Evolutionary conservation across 2,113 vertebrate genomes (phyloP).

Genomic region (Apodemus sylvaticus): DNA sequence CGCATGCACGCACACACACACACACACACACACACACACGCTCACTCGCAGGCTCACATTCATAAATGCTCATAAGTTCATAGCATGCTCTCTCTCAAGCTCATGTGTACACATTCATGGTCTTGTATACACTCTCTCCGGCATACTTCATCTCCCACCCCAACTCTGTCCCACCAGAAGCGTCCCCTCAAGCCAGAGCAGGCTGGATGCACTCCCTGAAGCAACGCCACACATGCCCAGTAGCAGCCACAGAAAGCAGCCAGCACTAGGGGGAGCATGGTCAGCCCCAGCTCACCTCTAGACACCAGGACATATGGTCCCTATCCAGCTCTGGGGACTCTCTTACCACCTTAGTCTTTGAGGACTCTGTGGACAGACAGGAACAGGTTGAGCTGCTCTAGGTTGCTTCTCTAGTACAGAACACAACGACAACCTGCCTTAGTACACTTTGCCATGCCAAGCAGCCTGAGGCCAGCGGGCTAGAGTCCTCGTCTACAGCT

Average conservation of each 20-base stretch:
- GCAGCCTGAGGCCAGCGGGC: not conserved
- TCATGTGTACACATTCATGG: no score
- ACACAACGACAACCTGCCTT: fast-evolving
- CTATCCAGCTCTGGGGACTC: not conserved
- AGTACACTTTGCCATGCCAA: not conserved
- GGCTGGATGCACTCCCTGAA: fast-evolving
- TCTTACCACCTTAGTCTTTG: not conserved
- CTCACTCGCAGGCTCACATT: not conserved
- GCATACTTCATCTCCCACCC: not conserved
- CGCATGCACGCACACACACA: no score
- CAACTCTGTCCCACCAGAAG: not conserved
- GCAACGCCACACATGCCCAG: not conserved
- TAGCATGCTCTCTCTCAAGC: not conserved
- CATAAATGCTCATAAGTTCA: not conserved
- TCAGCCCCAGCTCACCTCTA: not conserved
- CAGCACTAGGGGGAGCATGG: no score
- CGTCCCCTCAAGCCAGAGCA: not conserved
- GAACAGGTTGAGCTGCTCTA: not conserved
- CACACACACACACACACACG: no score
- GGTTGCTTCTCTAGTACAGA: not conserved
- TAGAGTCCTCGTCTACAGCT: fast-evolving
- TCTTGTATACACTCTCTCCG: not conserved
- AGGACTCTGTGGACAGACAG: not conserved
- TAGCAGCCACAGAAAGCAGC: not conserved
- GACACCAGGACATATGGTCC: not conserved